Conservation (phyloP, 2,888 invertebrate genomes). For the Troides helena region DNA sequence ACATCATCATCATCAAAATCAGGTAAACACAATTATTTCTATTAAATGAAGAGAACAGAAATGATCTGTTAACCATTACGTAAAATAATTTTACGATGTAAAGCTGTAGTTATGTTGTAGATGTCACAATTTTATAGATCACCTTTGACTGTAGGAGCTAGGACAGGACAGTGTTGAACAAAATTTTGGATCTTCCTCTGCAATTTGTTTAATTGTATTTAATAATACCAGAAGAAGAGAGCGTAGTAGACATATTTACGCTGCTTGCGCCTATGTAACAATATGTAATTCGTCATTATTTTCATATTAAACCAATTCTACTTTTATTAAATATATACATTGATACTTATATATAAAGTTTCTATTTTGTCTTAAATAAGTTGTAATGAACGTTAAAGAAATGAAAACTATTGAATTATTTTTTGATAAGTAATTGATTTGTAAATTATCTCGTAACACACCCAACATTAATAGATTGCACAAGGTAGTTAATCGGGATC, state of each 20-base stretch:
- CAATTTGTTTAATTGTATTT: constrained; percentile 45
- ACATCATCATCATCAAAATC: too few relatives aligned
- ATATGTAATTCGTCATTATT: not conserved
- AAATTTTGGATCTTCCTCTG: constrained; percentile 44
- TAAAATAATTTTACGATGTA: too few relatives aligned
- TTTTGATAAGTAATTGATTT: not conserved
- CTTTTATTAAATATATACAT: too few relatives aligned
- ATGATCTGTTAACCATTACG: too few relatives aligned
- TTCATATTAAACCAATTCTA: too few relatives aligned
- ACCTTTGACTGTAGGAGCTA: constrained; percentile 61
- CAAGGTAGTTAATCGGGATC: constrained; percentile 45
- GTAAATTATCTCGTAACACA: constrained; percentile 31
- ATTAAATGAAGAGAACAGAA: too few relatives aligned
- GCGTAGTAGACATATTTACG: constrained; percentile 45
- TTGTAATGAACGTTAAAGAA: too few relatives aligned
- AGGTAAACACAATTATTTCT: too few relatives aligned
- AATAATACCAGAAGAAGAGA: constrained; percentile 55
- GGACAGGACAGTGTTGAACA: constrained; percentile 48
- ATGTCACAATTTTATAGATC: not conserved
- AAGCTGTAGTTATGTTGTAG: too few relatives aligned
- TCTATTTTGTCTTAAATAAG: too few relatives aligned
- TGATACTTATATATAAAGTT: too few relatives aligned
- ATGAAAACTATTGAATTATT: too few relatives aligned
- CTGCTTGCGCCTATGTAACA: constrained; percentile 56
- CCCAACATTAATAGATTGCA: constrained; percentile 56